phyloP scores from a whole-genome alignment of 2,888 invertebrate species.

The Diarsia rubi region DNA sequence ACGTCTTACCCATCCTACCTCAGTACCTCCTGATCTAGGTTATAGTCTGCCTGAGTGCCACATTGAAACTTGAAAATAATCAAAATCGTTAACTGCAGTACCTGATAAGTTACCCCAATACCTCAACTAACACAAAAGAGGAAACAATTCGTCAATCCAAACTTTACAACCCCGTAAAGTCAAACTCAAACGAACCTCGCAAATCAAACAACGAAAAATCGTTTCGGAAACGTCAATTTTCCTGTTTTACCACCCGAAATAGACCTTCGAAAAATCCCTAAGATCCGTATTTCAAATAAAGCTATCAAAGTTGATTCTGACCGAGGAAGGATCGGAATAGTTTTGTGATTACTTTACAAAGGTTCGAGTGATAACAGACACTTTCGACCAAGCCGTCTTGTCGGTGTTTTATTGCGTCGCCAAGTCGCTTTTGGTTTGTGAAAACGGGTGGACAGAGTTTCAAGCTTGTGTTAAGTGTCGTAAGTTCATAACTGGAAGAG shows the following conservation, averaged over 20 bases:
- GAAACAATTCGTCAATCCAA: conserved; percentile 23
- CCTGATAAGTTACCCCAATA: background rate
- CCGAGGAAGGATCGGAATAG: conserved; percentile 10
- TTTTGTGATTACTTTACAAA: conserved; percentile 51
- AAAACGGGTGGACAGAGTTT: background rate
- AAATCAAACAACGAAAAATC: conserved; percentile 14
- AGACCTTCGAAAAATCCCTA: conserved; percentile 11
- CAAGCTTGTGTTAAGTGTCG: background rate
- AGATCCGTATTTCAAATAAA: conserved; percentile 45
- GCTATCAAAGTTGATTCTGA: conserved; percentile 44
- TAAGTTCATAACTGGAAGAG: background rate
- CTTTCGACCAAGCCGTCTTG: conserved; percentile 6
- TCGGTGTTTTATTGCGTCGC: conserved; percentile 38
- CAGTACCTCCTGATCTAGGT: background rate
- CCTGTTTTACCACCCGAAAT: conserved; percentile 32
- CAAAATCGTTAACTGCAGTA: background rate
- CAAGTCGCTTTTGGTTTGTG: background rate
- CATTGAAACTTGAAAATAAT: background rate
- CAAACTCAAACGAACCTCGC: conserved; percentile 11
- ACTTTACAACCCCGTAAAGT: conserved; percentile 12
- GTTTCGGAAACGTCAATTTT: conserved; percentile 27
- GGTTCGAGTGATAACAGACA: conserved; percentile 46
- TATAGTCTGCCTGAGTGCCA: too few relatives aligned
- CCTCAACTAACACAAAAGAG: conserved; percentile 1
- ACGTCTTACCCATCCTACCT: background rate